A percentile compares a stretch with the other conserved stretches of the same genome.
Evolutionary conservation across 2,797 vertebrate species (phyloP).

Genomic region (Parauchenoglanis punctatus): DNA sequence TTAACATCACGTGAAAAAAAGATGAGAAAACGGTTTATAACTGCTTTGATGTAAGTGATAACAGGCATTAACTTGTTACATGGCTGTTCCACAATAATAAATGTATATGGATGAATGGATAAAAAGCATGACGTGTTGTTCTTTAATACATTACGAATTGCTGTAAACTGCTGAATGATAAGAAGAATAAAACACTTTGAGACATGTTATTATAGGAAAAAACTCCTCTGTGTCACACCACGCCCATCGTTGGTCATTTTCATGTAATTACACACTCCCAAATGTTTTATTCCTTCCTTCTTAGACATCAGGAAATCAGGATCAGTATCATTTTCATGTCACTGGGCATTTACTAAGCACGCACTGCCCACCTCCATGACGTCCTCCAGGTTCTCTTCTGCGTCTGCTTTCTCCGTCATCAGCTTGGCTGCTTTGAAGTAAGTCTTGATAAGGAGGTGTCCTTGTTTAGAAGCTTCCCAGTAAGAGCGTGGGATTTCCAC

Average conservation of each 20-base stretch:
- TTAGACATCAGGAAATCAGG: neutral
- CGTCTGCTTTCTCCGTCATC: slow-evolving; percentile 96
- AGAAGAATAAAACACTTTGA: neutral
- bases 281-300: neutral
- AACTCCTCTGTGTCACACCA: neutral
- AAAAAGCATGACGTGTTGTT: neutral
- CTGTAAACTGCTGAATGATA: neutral
- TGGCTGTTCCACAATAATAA: neutral
- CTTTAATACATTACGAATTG: neutral
- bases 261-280: neutral
- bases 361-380: slow-evolving; percentile 86
- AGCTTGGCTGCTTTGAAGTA: slow-evolving; percentile 97
- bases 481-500: slow-evolving; percentile 96
- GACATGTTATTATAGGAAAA: neutral
- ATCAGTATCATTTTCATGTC: neutral
- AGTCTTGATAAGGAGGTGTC: slow-evolving; percentile 91
- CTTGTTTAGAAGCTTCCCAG: slow-evolving; percentile 89
- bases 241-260: neutral
- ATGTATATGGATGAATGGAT: neutral
- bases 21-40: neutral
- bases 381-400: slow-evolving; percentile 95
- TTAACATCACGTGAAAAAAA: neutral
- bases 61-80: neutral
- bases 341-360: neutral
- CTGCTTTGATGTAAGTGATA: neutral